Evolutionary conservation across 2,113 vertebrate species (phyloP), one percentile per base, ranked within the genome.

Genomic region (Canis aureus): DNA sequence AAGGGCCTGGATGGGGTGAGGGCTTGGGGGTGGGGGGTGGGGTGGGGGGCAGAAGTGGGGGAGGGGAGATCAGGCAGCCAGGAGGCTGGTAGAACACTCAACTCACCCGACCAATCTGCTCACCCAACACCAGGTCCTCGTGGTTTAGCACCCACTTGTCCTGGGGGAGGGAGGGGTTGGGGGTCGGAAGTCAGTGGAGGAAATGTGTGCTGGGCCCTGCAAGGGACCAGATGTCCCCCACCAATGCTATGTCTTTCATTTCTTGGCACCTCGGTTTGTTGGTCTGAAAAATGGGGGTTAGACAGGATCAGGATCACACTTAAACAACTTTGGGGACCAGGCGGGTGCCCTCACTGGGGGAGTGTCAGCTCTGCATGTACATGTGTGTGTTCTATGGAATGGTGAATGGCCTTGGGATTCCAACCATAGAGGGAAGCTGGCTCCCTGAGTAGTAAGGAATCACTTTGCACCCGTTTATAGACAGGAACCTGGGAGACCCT

Each of bases 81-180:
- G 92, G 35, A 76, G 35, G 59, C 80, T 17, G 35, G 67, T 11
- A 17, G 55, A 13, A 43, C 59, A 8, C 49, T 11, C 23, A 10
- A 99, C 99, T 98, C 98, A 99, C 99, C 99, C 98, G 98, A 53
- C 99, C 99, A 4, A 99, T 99, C 97, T 99, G 99, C 91, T 99
- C 99, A 7, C 99, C 99, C 87, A 99, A 94, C 93, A 99, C 98
- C 87, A 99, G 98, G 0, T 99, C 99, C 96, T 99, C 99, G 0
- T 99, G 99, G 78, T 99, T 99, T 85, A 99, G 98, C 71, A 99
- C 99, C 99, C 99, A 99, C 97, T 99, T 99, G 98, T 99, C 99
- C 99, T 99, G 97, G 8, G 83, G 93, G 20, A 80, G 2, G 60
- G 57, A 8, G 19, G n/a, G 27, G 22, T 1, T 1, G 66, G 19